These are phyloP conservation scores for Nesogale talazaci DNA, from an alignment of 2,113 vertebrate species.

Conservation along the genomic window DNA sequence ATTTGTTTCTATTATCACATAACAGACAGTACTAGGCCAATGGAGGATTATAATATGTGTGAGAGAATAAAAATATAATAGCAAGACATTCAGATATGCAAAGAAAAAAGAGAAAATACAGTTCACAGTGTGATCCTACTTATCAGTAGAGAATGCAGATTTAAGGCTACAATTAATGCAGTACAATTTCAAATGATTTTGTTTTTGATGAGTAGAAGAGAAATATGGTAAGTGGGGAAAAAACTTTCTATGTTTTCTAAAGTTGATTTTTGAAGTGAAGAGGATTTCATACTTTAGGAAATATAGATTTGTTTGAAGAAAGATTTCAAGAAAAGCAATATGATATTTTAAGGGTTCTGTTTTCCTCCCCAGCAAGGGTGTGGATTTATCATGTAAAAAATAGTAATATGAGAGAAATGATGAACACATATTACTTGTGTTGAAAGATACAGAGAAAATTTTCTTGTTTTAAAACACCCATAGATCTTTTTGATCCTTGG, in stretches of 20 bases:
- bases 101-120: background rate
- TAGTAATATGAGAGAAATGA: background rate
- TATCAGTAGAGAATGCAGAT: background rate
- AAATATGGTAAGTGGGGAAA: background rate
- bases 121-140: background rate
- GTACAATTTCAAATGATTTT: background rate
- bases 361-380: constrained; percentile 40
- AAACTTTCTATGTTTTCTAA: background rate
- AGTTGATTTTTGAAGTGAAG: constrained; percentile 44
- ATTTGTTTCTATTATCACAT: background rate
- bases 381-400: constrained; percentile 67
- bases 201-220: background rate
- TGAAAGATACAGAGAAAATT: constrained; percentile 68
- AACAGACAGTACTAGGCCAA: background rate
- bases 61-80: background rate
- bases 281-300: constrained; percentile 72
- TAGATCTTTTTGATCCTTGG: constrained; percentile 52
- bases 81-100: background rate
- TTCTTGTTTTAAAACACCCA: constrained; percentile 65
- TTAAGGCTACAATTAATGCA: background rate
- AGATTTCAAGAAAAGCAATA: constrained; percentile 27
- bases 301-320: background rate
- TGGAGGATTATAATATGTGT: constrained; percentile 2
- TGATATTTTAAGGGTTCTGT: constrained; percentile 65
- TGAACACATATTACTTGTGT: background rate